A percentile compares a stretch with the other conserved stretches of the same genome.
Evolutionary conservation across 2,888 invertebrate species (phyloP).

Genomic region (Amphimallon solstitiale): DNA sequence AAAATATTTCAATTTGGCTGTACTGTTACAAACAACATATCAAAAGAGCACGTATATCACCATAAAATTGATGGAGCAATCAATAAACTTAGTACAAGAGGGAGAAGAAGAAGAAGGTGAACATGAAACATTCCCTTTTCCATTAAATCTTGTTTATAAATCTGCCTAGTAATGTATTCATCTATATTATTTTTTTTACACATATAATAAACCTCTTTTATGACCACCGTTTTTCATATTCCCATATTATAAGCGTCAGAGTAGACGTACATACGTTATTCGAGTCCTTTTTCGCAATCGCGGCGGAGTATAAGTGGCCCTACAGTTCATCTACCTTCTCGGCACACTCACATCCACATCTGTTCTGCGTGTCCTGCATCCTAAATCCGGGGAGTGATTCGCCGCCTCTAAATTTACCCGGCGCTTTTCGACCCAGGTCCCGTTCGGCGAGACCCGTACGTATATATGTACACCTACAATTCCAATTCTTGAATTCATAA

Average conservation of each 20-base stretch:
- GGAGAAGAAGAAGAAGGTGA: too few relatives aligned
- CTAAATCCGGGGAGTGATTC: not conserved
- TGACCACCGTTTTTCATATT: not conserved
- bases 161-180: too few relatives aligned
- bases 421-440: not conserved
- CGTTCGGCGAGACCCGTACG: not conserved
- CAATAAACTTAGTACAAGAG: too few relatives aligned
- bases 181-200: not conserved
- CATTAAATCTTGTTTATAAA: too few relatives aligned
- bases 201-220: not conserved
- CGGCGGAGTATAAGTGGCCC: conserved; percentile 12
- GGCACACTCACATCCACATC: conserved; percentile 12
- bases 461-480: too few relatives aligned
- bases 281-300: conserved; percentile 7
- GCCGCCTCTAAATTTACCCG: conserved; percentile 4
- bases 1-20: too few relatives aligned
- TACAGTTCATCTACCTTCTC: conserved; percentile 20
- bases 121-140: too few relatives aligned
- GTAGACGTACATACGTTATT: conserved; percentile 2
- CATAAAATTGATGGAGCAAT: too few relatives aligned
- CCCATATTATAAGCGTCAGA: not conserved
- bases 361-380: conserved; percentile 27
- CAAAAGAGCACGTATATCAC: too few relatives aligned
- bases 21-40: too few relatives aligned
- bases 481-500: conserved; percentile 32